phyloP scores from a whole-genome alignment of 1,140 invertebrate species.

The Brachionus calyciflorus region DNA sequence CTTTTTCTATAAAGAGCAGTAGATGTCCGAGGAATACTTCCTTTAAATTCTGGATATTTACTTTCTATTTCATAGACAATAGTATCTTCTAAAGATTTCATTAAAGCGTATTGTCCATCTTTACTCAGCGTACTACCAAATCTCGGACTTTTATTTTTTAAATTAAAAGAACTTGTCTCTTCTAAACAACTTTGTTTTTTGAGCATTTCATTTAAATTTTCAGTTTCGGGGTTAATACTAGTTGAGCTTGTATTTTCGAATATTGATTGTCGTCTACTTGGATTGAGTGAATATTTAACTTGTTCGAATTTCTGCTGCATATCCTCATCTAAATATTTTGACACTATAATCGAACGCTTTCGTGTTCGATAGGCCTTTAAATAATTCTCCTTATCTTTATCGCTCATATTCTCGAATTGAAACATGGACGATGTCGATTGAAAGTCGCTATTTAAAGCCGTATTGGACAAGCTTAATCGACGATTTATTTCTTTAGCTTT shows the following conservation, averaged over 20 bases:
- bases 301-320: background rate
- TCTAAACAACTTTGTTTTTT: too few species aligned
- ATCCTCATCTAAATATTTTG: constrained; percentile 22
- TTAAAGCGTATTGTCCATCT: constrained; percentile 34
- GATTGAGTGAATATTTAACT: constrained; percentile 25
- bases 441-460: constrained; percentile 5
- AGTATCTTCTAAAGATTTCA: constrained; percentile 30
- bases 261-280: background rate
- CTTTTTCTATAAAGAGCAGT: constrained; percentile 30
- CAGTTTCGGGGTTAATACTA: too few species aligned
- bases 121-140: constrained; percentile 6
- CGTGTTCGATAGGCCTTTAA: background rate
- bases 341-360: constrained; percentile 21
- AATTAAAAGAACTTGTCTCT: background rate
- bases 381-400: constrained; percentile 4
- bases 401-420: background rate
- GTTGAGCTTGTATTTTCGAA: background rate
- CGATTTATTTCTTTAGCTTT: constrained; percentile 11
- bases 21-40: constrained; percentile 5
- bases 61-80: constrained; percentile 26
- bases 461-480: background rate
- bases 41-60: constrained; percentile 6
- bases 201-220: too few species aligned
- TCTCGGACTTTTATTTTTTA: constrained; percentile 28
- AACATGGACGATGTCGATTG: background rate